phyloP scores from a whole-genome alignment of 2,113 vertebrate genomes.

The Heterocephalus glaber region DNA sequence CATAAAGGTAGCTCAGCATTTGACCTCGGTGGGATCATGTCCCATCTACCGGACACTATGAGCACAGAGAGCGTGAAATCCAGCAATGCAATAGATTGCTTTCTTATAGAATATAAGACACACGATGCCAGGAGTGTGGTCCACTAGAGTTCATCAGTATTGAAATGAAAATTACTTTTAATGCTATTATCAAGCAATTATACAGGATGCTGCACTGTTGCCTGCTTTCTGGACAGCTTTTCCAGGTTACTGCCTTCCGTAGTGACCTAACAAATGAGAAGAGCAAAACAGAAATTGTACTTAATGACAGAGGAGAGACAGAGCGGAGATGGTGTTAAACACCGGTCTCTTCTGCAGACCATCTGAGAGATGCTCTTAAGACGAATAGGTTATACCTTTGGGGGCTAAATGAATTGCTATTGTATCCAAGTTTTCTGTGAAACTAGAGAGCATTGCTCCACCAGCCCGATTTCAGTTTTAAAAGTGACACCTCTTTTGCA shows the following conservation, averaged over 20 bases:
- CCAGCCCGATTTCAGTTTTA: background rate
- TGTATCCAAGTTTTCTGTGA: background rate
- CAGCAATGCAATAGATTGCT: background rate
- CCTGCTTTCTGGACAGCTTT: background rate
- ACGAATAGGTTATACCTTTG: background rate
- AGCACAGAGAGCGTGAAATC: background rate
- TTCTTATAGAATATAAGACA: background rate
- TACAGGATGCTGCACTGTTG: no score
- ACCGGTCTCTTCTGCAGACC: background rate
- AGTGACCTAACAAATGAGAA: background rate
- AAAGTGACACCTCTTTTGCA: background rate
- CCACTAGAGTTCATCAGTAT: background rate
- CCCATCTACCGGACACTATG: background rate
- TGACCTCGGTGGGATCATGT: background rate
- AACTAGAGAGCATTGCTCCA: background rate
- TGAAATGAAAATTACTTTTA: background rate
- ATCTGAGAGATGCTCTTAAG: background rate
- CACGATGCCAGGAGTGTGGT: no score
- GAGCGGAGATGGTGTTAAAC: no score
- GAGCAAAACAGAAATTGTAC: background rate
- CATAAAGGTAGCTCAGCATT: no score
- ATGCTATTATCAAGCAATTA: background rate
- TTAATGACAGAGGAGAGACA: background rate
- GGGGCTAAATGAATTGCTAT: background rate
- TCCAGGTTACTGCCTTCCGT: background rate